Base-by-base conservation (phyloP, 2,888 invertebrate species). In the Hylaea fasciaria region DNA sequence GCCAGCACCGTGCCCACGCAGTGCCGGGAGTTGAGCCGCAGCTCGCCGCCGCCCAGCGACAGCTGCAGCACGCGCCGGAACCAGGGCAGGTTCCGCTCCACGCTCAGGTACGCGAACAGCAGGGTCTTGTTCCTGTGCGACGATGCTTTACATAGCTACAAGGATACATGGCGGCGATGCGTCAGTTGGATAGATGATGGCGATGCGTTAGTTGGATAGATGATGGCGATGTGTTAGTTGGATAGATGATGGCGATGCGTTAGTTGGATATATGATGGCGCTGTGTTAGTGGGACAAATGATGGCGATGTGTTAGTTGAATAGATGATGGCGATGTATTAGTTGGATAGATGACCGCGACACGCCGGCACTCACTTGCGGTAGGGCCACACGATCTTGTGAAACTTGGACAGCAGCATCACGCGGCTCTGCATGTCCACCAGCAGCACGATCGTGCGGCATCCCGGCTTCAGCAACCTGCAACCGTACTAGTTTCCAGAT, bases 1-100 rank as follows among this genome's bases (percentile, higher is more conserved):
- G 98, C 96, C 47, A 99, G 93, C 61, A 99, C 99, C 4, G 98
- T 98, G 55, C 99, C 99, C 44, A 99, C 96, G 83, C 99, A 99
- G 92, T 99, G 99, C 73, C 98, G 95, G 17, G 98, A 97, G 93
- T 99, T 99, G 63, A 99, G 98, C 68, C 96, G 95, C 69, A 98
- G 92, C 78, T 96, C 96, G 64, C 95, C 94, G 76, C 97, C 96
- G 55, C 97, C 96, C 62, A 98, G 93, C 47, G 97, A 97, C 77
- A 98, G 94, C 73, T 97, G 96, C 67, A 99, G 92, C 57, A 99
- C 93, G 77, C 97, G 96, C 41, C 96, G 95, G 92, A 98, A 99
- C 99, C 99, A 99, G 68, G 94, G 94, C 55, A 99, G 92, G 78
- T 98, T 97, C 71, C 98, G 96, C 83, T 99, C 98, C 76, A 99